These are phyloP conservation scores for Gopherus evgoodei DNA, from an alignment of 2,113 vertebrate species.

Conservation along the genomic window DNA sequence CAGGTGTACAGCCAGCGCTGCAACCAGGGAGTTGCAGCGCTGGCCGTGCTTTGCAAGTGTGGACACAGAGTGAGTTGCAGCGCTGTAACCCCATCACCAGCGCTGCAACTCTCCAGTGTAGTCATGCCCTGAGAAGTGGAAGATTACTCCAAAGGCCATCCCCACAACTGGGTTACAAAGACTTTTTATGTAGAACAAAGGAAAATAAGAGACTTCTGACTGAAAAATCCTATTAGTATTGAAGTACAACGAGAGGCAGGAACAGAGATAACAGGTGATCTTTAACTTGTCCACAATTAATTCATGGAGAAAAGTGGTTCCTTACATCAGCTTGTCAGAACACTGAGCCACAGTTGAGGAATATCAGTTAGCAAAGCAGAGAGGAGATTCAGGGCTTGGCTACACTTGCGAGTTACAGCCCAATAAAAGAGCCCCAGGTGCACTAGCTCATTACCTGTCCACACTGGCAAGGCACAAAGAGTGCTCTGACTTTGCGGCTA, in stretches of 20 bases:
- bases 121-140: neutral
- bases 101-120: no score
- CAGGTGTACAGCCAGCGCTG: no score
- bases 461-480: no score
- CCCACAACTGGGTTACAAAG: neutral
- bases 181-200: neutral
- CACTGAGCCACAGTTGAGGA: neutral
- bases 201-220: neutral
- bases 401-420: no score
- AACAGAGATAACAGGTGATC: neutral
- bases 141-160: neutral
- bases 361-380: neutral
- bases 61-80: no score
- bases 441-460: no score
- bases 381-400: neutral
- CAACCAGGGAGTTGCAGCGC: no score
- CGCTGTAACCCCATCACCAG: no score
- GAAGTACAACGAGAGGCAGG: neutral
- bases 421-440: no score
- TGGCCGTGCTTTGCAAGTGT: no score
- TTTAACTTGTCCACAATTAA: neutral
- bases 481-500: no score
- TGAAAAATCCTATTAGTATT: neutral
- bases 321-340: neutral
- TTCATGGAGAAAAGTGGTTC: neutral